Percentiles rank a stretch among this genome's conserved stretches.
Evolutionary conservation across 2,888 invertebrate genomes (phyloP).

Genomic region (Oasisia sp.): DNA sequence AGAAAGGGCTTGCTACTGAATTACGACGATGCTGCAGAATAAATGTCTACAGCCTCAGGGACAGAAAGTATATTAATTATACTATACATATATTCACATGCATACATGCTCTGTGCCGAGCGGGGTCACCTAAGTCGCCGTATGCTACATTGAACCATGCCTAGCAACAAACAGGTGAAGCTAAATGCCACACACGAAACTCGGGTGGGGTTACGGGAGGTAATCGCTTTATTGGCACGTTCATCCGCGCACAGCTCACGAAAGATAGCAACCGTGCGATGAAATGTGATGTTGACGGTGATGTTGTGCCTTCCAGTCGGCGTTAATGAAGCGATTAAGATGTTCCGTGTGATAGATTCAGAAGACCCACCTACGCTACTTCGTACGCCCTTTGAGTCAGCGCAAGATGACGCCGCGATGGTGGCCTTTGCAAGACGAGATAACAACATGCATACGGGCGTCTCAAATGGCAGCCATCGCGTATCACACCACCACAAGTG

Average conservation of each 20-base stretch:
- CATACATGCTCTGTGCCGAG: no score
- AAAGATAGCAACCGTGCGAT: neutral
- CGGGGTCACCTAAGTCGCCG: no score
- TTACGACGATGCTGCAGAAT: no score
- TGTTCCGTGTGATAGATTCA: neutral
- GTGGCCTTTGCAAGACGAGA: neutral
- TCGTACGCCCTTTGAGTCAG: neutral
- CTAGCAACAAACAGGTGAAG: neutral
- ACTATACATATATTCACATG: no score
- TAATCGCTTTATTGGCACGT: neutral
- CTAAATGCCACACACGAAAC: neutral
- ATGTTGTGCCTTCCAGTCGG: neutral
- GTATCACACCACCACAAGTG: neutral
- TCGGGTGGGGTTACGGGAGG: neutral
- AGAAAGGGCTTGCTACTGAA: no score
- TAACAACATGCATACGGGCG: neutral
- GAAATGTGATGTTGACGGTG: neutral
- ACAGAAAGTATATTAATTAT: no score
- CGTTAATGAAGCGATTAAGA: slow-evolving; percentile 5
- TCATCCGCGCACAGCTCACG: neutral
- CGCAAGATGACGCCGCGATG: neutral
- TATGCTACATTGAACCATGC: neutral
- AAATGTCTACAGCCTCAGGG: no score
- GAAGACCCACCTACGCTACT: neutral
- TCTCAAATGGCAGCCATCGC: neutral